A percentile compares a stretch with the other conserved stretches of the same genome.
These are phyloP conservation scores for Nasonia oneida DNA, from an alignment of 2,888 invertebrate species.

Conservation along the genomic window DNA sequence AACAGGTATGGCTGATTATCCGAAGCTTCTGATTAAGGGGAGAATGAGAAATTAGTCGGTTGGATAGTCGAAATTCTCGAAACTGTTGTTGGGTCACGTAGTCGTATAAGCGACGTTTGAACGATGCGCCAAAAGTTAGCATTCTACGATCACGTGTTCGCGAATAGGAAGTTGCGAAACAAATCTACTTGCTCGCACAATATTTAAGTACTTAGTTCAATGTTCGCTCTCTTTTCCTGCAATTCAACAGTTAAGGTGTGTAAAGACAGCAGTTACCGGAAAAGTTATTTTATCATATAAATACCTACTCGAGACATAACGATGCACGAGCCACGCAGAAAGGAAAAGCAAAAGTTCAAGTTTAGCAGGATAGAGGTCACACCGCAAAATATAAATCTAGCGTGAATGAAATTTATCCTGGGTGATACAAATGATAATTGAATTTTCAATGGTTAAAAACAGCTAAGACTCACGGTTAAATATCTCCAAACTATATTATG, in stretches of 20 bases:
- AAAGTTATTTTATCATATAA: no score
- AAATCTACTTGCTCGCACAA: neutral
- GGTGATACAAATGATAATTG: neutral
- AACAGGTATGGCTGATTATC: no score
- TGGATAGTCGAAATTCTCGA: no score
- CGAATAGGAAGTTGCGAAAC: neutral
- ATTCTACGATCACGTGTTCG: neutral
- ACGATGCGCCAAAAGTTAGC: neutral
- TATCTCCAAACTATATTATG: no score
- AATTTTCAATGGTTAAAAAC: neutral
- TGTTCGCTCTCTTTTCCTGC: constrained; percentile 9
- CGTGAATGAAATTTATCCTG: neutral
- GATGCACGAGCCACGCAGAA: neutral
- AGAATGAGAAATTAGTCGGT: no score
- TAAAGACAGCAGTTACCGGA: no score
- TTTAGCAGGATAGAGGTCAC: neutral
- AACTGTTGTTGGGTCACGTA: neutral
- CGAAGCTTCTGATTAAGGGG: no score
- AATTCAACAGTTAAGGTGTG: neutral
- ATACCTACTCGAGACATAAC: neutral
- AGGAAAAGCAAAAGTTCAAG: neutral
- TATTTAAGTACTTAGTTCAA: neutral
- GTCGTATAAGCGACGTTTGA: neutral
- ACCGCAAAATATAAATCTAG: neutral
- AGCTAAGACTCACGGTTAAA: neutral